Base-by-base conservation (phyloP, 1,140 invertebrate genomes). In the Lasioglossum baleicum region DNA sequence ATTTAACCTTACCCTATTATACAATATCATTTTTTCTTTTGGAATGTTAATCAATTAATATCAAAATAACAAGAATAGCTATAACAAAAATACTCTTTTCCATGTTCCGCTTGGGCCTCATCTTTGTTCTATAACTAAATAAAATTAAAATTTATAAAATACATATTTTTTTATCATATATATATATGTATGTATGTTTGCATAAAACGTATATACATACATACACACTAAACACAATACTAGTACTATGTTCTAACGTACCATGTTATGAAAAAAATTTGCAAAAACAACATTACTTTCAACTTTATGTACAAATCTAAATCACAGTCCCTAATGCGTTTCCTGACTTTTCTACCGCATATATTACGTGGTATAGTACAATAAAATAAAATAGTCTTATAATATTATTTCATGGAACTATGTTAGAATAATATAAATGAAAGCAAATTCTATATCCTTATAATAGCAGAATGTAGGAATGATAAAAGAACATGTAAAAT, bases 291-390 rank as follows among this genome's bases (percentile, higher is more conserved):
- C 61, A 68, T 58, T 40, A 75, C n/a, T 85, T 65, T 80, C 22
- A 79, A 83, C 70, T 60, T 77, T 68, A 66, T 81, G 26, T 86
- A 77, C 64, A 85, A 71, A 69, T 74, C 60, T 56, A 53, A 82
- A 79, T 74, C 71, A 83, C 65, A 78, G 70, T 79, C 74, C 58
- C 58, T 67, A 74, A 75, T 68, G 35, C n/a, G 1, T 72, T 72
- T 72, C 35, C 65, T 63, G 58, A 44, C 35, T n/a, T 51, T 48
- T 61, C 51, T 10, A 31, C 11, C n/a, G 15, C 0, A 66, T 26
- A 17, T 80, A 61, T 61, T 10, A 51, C 10, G 67, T 61, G 35
- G n/a, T n/a, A n/a, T n/a, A n/a, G n/a, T 67, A 74, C 31, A 22
- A 51, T 35, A 61, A 15, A 80, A 51, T 42, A 51, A 77, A 51